phyloP scores from a whole-genome alignment of 1,140 invertebrate genomes.

The Araneus ventricosus region DNA sequence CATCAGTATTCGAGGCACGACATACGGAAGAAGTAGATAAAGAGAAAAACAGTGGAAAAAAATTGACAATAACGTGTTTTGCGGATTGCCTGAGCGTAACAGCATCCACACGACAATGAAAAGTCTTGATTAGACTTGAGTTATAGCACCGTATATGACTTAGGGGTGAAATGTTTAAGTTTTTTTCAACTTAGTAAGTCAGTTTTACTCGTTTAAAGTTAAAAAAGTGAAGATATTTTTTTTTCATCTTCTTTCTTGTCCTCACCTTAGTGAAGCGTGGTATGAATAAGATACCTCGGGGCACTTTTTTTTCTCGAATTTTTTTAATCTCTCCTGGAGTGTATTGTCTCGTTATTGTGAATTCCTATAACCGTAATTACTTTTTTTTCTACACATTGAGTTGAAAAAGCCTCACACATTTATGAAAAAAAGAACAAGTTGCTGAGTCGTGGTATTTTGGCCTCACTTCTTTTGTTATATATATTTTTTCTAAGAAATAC shows the following conservation, averaged over 20 bases:
- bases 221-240: not conserved
- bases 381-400: not conserved
- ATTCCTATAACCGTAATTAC: not conserved
- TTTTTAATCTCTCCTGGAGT: not conserved
- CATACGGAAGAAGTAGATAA: not conserved
- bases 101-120: not conserved
- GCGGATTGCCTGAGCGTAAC: not conserved
- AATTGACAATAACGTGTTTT: constrained; percentile 16
- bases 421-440: not conserved
- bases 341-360: not conserved
- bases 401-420: not conserved
- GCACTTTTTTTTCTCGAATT: not conserved
- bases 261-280: not conserved
- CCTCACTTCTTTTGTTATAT: not conserved
- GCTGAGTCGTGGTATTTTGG: not conserved
- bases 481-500: not conserved
- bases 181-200: not conserved
- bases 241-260: not conserved
- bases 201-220: constrained; percentile 19
- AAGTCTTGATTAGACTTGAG: constrained; percentile 35
- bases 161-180: not conserved
- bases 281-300: not conserved
- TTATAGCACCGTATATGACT: not conserved
- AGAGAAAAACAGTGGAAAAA: not conserved
- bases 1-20: constrained; percentile 5